Conservation (phyloP, 2,113 vertebrate genomes). For the Nothoprocta pentlandii region DNA sequence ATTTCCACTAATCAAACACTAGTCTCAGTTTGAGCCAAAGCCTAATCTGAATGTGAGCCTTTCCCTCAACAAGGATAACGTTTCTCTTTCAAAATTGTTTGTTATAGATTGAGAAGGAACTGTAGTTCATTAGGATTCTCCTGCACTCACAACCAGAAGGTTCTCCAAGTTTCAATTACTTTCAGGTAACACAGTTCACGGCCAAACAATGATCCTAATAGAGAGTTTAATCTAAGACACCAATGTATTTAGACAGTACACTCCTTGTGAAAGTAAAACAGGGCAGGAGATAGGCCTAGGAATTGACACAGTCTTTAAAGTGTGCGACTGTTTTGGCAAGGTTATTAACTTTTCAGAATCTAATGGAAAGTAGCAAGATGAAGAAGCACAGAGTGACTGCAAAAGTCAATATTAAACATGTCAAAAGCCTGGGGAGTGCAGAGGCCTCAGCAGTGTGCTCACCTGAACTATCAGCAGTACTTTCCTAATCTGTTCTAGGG, state of each 20-base stretch:
- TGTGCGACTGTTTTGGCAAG: not conserved
- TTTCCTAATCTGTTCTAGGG: not conserved
- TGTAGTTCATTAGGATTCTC: constrained; percentile 44
- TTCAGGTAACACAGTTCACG: constrained; percentile 44
- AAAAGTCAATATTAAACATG: not conserved
- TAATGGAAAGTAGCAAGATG: not conserved
- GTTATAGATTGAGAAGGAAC: not conserved
- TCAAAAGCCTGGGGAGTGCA: not conserved
- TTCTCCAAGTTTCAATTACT: constrained; percentile 54
- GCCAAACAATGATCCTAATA: constrained; percentile 18
- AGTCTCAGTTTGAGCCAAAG: not conserved
- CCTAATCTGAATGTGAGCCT: not conserved
- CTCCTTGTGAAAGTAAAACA: constrained; percentile 9
- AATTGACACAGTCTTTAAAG: not conserved
- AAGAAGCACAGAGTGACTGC: not conserved
- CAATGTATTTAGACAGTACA: not conserved
- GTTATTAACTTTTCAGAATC: constrained; percentile 1
- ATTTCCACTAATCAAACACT: not conserved
- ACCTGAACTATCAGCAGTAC: not conserved
- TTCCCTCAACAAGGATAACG: not conserved
- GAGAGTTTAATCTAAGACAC: constrained; percentile 56
- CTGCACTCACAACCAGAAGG: not conserved
- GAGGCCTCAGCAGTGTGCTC: not conserved
- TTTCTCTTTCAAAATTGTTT: not conserved
- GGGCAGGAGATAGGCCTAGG: not conserved